Conservation (phyloP, 1,140 invertebrate genomes). For the Drosophila lacertosa region DNA sequence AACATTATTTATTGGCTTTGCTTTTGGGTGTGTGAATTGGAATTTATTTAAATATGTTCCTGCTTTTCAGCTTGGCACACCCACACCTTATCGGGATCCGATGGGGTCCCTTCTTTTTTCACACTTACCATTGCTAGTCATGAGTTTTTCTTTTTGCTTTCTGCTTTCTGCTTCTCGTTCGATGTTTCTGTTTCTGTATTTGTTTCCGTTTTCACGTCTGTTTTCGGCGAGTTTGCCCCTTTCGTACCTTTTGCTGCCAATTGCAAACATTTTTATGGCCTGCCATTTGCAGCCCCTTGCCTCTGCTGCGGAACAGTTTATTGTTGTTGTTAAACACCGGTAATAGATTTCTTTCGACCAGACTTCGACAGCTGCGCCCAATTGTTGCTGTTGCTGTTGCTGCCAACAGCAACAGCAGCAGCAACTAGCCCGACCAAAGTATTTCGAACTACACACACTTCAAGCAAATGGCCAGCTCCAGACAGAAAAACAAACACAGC, state of each 20-base stretch:
- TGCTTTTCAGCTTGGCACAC: constrained; percentile 33
- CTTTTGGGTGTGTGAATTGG: constrained; percentile 63
- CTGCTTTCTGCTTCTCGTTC: constrained; percentile 5
- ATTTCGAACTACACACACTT: constrained; percentile 22
- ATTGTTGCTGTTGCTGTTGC: background rate
- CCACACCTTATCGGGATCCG: background rate
- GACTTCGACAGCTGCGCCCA: constrained; percentile 13
- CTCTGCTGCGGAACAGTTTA: constrained; percentile 47
- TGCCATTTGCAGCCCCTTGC: constrained; percentile 71
- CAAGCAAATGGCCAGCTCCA: constrained; percentile 3
- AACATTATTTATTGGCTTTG: constrained; percentile 77
- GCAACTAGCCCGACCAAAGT: constrained; percentile 36
- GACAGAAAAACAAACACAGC: background rate
- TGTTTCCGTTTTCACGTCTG: constrained; percentile 1
- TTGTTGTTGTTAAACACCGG: constrained; percentile 78
- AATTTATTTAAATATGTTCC: constrained; percentile 81
- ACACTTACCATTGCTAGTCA: constrained; percentile 5
- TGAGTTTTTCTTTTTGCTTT: constrained; percentile 3
- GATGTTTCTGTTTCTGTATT: constrained; percentile 11
- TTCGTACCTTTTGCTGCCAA: constrained; percentile 59
- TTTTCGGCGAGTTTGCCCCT: background rate
- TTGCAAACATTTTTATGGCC: constrained; percentile 73
- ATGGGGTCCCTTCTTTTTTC: background rate
- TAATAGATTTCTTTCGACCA: constrained; percentile 63
- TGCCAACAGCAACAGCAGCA: background rate